These are phyloP conservation scores for Acipenser ruthenus DNA, from an alignment of 2,797 vertebrate species.

Conservation along the genomic window DNA sequence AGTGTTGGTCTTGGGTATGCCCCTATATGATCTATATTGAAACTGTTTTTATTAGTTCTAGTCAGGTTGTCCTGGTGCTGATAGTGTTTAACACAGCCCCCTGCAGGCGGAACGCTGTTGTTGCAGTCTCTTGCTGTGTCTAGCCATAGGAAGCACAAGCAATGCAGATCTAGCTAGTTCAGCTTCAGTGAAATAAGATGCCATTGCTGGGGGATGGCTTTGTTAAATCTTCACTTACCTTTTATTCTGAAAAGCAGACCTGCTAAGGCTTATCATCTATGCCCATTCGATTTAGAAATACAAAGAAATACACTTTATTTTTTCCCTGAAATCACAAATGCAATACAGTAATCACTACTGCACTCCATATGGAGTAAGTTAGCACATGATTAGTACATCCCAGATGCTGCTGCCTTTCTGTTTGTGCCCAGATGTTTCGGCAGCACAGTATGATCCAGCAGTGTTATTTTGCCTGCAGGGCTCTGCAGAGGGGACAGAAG, in stretches of 20 bases:
- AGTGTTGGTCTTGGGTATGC: no score
- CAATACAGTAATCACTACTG: neutral
- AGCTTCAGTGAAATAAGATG: conserved; percentile 1
- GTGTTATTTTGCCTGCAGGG: neutral
- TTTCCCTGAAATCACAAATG: neutral
- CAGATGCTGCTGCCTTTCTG: neutral
- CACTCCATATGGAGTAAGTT: neutral
- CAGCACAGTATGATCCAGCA: neutral
- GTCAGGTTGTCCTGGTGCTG: no score
- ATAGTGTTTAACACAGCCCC: no score
- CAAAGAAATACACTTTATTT: no score
- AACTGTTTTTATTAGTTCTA: no score
- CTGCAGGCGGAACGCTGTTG: no score
- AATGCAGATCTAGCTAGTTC: neutral
- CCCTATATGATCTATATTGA: no score
- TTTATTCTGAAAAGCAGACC: no score
- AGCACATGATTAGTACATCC: neutral
- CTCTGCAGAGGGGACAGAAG: no score
- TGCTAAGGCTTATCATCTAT: no score
- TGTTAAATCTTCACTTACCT: no score
- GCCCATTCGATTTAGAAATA: no score
- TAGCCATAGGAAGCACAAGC: neutral
- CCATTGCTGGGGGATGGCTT: neutral
- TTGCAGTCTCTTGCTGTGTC: neutral
- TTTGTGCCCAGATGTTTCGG: neutral